Evolutionary conservation across 2,113 vertebrate genomes (phyloP).

Genomic region (Amblyornis subalaris): DNA sequence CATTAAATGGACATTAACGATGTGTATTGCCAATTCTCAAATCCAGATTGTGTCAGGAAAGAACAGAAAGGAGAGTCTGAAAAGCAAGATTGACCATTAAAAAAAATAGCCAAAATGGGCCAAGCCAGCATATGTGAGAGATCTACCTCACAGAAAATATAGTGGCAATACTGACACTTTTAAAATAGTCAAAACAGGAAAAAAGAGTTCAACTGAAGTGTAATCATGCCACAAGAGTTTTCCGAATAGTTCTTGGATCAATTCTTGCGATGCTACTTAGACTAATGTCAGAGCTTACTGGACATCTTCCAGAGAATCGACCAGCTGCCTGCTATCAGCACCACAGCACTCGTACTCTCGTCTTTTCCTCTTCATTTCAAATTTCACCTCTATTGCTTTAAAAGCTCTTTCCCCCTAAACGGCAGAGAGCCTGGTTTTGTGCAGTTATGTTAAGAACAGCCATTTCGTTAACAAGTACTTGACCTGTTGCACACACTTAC

Average conservation of each 20-base stretch:
- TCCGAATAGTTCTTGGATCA: slow-evolving; percentile 30
- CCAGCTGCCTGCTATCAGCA: slow-evolving; percentile 50
- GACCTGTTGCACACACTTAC: background rate
- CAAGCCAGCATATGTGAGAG: background rate
- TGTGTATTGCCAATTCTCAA: background rate
- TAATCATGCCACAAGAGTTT: slow-evolving; percentile 32
- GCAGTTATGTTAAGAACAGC: background rate
- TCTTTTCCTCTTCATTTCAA: background rate
- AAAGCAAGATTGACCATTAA: background rate
- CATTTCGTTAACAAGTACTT: slow-evolving; percentile 13
- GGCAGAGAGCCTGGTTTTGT: background rate
- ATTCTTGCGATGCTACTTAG: slow-evolving; percentile 26
- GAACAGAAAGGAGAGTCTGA: background rate
- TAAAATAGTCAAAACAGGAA: slow-evolving; percentile 51
- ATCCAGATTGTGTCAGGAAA: background rate
- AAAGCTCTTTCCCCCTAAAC: background rate
- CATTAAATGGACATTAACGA: background rate
- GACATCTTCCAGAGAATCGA: background rate
- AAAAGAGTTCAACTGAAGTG: slow-evolving; percentile 43
- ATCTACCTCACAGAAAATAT: slow-evolving; percentile 10
- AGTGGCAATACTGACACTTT: slow-evolving; percentile 28
- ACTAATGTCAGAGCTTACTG: slow-evolving; percentile 11
- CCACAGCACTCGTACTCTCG: background rate
- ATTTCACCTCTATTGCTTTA: background rate
- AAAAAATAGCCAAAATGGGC: background rate